Evolutionary conservation across 2,888 invertebrate species (phyloP), one percentile per base, ranked within the genome.

Genomic region (Poecilobothrus nobilitatus): DNA sequence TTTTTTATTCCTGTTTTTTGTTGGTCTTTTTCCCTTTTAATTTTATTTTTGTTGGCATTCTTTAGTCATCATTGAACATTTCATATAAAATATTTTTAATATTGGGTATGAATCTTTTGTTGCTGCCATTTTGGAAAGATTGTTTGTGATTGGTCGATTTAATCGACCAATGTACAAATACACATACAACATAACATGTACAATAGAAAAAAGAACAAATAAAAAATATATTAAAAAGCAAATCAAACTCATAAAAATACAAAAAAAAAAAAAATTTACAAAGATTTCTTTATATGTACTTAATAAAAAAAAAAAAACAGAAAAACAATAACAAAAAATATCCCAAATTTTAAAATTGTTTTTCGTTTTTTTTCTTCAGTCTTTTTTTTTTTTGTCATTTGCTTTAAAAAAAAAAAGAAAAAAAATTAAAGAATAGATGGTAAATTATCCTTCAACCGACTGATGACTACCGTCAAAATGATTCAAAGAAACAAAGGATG

Each of bases 111-210:
- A 5, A 7, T 37, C 72, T 73, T 27, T 27, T 27, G 27, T 73
- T 75, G 76, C 81, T 78, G 81, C 81, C 81, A 81, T 81, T 80
- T 81, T 81, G 80, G 27, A 27, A 53, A 78, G 78, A 77, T 77
- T 75, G 77, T 73, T 81, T 81, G 78, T 79, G 80, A 81, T 81
- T 81, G 81, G 81, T 81, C 78, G 78, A 76, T 77, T 76, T 76
- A 78, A 79, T 80, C 81, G 81, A 81, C 81, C 81, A 81, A 81
- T 81, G 78, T 53, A 18, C n/a, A 53, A 53, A 53, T 53, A 53
- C 53, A 53, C 53, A 53, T 15, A 53, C 53, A 53, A 53, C 18
- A 53, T 12, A 9, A 53, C 53, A 53, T 41, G 15, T 41, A 15
- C 4, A 18, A 53, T 18, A 53, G 6, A 53, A 41, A 41, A 15